phyloP scores from a whole-genome alignment of 2,888 invertebrate species.

The Argynnis bischoffii region DNA sequence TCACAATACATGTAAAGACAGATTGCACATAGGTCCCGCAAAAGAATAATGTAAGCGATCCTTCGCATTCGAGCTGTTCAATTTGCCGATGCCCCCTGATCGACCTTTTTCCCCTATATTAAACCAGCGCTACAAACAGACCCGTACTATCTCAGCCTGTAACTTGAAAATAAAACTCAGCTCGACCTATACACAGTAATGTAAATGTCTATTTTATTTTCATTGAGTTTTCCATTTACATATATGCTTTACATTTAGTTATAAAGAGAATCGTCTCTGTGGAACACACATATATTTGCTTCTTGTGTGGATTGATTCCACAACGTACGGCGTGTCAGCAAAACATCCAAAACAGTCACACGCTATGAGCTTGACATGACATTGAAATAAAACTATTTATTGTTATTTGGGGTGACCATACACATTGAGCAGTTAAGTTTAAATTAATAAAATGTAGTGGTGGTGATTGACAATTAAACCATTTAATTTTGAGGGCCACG shows the following conservation, averaged over 20 bases:
- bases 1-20: slow-evolving; percentile 29
- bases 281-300: too few relatives aligned
- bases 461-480: too few relatives aligned
- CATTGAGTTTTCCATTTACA: neutral
- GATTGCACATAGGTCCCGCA: slow-evolving; percentile 35
- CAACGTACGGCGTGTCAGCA: too few relatives aligned
- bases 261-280: too few relatives aligned
- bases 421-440: too few relatives aligned
- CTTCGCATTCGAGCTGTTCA: slow-evolving; percentile 40
- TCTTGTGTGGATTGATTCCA: too few relatives aligned
- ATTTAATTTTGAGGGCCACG: neutral
- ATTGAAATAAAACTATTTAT: too few relatives aligned
- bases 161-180: slow-evolving; percentile 21
- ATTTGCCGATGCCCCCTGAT: slow-evolving; percentile 44
- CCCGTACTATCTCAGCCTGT: slow-evolving; percentile 15
- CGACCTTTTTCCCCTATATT: slow-evolving; percentile 40
- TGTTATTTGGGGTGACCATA: too few relatives aligned
- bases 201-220: slow-evolving; percentile 16
- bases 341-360: too few relatives aligned
- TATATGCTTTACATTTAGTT: too few relatives aligned
- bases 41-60: slow-evolving; percentile 46
- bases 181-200: slow-evolving; percentile 19
- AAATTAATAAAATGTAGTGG: too few relatives aligned
- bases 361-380: too few relatives aligned
- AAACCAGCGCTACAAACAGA: slow-evolving; percentile 36